Evolutionary conservation across 2,888 invertebrate genomes (phyloP).

Genomic region (Drosophila melanosoma): DNA sequence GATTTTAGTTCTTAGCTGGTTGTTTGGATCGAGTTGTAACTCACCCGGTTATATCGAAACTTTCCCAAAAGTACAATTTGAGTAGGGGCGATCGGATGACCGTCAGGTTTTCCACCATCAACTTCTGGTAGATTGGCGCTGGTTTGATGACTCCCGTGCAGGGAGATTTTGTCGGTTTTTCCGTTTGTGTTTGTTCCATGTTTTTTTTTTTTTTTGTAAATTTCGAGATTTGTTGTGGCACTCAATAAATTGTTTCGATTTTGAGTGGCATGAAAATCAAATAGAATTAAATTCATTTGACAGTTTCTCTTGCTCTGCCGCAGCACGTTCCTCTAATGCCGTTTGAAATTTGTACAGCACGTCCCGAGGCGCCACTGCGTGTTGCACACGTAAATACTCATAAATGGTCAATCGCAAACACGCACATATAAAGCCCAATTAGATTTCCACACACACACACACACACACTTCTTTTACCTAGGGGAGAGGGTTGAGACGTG

Average conservation of each 20-base stretch:
- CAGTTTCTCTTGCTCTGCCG: background rate
- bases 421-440: background rate
- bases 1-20: background rate
- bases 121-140: constrained; percentile 50
- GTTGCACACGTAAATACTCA: constrained; percentile 39
- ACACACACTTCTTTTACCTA: background rate
- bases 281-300: background rate
- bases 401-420: constrained; percentile 30
- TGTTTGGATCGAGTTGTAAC: background rate
- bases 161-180: constrained; percentile 15
- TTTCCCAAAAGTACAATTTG: constrained; percentile 79
- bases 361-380: constrained; percentile 18
- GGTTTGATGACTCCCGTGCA: constrained; percentile 43
- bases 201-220: background rate
- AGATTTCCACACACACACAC: background rate
- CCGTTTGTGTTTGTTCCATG: background rate
- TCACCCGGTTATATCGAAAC: constrained; percentile 75
- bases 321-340: constrained; percentile 29
- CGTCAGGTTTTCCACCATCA: constrained; percentile 79
- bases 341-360: constrained; percentile 20
- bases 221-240: background rate
- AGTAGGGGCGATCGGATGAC: constrained; percentile 72
- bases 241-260: constrained; percentile 14
- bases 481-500: background rate
- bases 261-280: background rate